Evolutionary conservation across 2,797 vertebrate genomes (phyloP), one percentile per base, ranked within the genome.

Genomic region (Acrossocheilus fasciatus): DNA sequence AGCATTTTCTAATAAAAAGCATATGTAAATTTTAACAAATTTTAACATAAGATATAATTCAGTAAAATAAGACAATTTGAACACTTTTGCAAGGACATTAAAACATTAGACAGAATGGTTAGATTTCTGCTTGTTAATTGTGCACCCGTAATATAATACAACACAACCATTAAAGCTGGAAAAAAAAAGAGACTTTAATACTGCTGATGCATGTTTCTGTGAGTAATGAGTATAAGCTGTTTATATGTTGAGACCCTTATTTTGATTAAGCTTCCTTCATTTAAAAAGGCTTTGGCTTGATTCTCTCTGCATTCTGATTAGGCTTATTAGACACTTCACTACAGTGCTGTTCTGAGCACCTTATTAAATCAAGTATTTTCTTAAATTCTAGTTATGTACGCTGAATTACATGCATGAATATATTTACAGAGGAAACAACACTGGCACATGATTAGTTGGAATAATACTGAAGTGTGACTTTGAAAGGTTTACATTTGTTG

Each of bases 211-310:
- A 69, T 50, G 34, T 84, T 84, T 39, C 15, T 30, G 47, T 18
- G 57, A 50, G 3, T 69, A 77, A 77, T 68, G 83, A 84, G 34
- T 43, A 52, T 41, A 84, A 69, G 62, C 59, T 39, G 34, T 84
- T 77, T 68, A 50, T n/a, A 77, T 68, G 82, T 76, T 26, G 6
- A 76, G 54, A 81, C 45, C 15, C 26, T 75, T 64, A 17, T 64
- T 75, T 43, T 52, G 72, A 76, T 84, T 52, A 39, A 68, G 15
- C 12, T 76, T 50, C 20, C 30, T 45, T 84, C 73, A 68, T 76
- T 84, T 84, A 39, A 34, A 84, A 39, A 66, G 45, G 59, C 62
- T 77, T 15, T 59, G 20, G 18, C 12, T 64, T 75, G 12, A 39
- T 26, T 50, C 30, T 83, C 5, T 52, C 15, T 84, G 59, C 15